Percentiles rank a stretch among this genome's conserved stretches.
Conservation (phyloP, 35 echinoderm and acorn worm genomes). For the Nesometra sesokonis region DNA sequence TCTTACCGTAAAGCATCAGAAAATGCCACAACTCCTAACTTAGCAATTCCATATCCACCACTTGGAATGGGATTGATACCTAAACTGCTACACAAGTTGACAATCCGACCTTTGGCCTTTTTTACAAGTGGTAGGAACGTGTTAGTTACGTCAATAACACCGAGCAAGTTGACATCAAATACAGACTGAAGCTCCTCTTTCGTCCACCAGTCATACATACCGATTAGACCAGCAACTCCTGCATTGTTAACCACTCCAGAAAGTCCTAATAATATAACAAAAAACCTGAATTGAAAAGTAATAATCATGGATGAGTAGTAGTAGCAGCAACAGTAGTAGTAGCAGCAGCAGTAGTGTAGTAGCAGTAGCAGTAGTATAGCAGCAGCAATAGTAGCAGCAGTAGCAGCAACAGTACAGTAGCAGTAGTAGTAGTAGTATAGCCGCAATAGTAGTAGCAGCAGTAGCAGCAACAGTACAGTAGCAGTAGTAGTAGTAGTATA, state of each 20-base stretch:
- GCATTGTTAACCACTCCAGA: constrained; percentile 63
- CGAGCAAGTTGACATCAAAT: constrained; percentile 28
- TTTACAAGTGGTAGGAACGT: constrained; percentile 37
- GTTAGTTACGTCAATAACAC: constrained; percentile 40
- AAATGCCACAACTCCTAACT: constrained; percentile 35
- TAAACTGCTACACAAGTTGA: constrained; percentile 30
- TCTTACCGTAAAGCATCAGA: constrained; percentile 59
- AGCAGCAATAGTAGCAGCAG: no score
- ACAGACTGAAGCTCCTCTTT: constrained; percentile 28
- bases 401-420: no score
- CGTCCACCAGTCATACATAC: constrained; percentile 30
- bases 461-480: no score
- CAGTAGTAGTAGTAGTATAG: no score
- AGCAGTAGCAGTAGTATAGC: no score
- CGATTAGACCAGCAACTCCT: constrained; percentile 18
- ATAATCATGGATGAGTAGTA: no score
- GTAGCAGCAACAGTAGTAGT: no score
- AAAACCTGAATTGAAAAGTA: background rate
- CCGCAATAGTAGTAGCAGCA: no score
- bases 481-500: no score
- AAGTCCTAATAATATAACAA: constrained; percentile 11
- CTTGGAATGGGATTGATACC: constrained; percentile 33
- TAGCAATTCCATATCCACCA: constrained; percentile 32
- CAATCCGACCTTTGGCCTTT: constrained; percentile 34
- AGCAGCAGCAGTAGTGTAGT: no score